Conservation (phyloP, 2,888 invertebrate genomes). For the Invenusta paracnida region DNA sequence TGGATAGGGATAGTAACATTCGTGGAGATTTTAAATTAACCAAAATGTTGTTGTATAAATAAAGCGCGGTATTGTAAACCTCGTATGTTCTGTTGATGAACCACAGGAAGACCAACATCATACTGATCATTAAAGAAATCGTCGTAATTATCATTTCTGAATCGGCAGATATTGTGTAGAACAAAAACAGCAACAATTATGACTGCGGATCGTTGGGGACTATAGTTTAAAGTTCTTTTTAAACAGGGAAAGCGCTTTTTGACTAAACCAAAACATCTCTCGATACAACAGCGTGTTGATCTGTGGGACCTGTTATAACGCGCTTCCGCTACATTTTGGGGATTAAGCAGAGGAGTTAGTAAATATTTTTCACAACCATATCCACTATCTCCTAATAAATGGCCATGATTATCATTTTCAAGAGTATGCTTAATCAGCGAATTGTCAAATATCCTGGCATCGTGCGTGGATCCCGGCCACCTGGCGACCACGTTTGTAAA, state of each 20-base stretch:
- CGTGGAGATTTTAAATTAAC: not conserved
- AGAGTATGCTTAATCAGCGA: not conserved
- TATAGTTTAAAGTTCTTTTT: slow-evolving; percentile 21
- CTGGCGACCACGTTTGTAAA: slow-evolving; percentile 16
- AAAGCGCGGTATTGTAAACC: not conserved
- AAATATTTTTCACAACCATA: slow-evolving; percentile 5
- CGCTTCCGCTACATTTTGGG: not conserved
- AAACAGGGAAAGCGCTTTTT: slow-evolving; percentile 9
- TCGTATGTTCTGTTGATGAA: not conserved
- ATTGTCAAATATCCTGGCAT: slow-evolving; percentile 1
- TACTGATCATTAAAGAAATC: not conserved
- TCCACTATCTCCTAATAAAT: slow-evolving; percentile 22
- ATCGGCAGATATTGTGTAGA: not conserved
- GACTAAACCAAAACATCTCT: slow-evolving; percentile 1
- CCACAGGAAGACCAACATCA: not conserved
- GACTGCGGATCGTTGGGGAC: not conserved
- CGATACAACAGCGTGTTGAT: not conserved
- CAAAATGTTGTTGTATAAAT: slow-evolving; percentile 20
- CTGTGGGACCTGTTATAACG: slow-evolving; percentile 16
- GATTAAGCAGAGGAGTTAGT: not conserved
- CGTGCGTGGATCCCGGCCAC: slow-evolving; percentile 21
- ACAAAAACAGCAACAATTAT: slow-evolving; percentile 15
- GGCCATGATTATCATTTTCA: not conserved
- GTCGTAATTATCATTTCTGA: not conserved
- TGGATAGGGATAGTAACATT: not conserved